Evolutionary conservation across 2,113 vertebrate genomes (phyloP).

Genomic region (Chionis minor): DNA sequence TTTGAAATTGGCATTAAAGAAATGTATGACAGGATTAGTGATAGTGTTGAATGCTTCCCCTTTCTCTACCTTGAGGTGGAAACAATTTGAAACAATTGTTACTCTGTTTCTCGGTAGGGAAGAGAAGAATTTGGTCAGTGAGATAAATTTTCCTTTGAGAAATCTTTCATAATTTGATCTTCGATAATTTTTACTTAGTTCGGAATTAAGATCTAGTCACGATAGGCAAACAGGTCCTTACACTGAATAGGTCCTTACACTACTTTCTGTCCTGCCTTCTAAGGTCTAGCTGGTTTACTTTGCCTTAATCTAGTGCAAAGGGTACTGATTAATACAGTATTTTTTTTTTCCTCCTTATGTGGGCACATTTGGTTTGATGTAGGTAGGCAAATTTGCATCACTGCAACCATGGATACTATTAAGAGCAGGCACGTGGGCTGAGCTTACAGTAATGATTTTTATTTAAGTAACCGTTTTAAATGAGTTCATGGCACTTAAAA

Average conservation of each 20-base stretch:
- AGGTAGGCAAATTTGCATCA: conserved; percentile 79
- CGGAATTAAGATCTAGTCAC: not conserved
- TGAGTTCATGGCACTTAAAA: conserved; percentile 52
- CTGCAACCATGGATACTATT: conserved; percentile 81
- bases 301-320: conserved; percentile 27
- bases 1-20: not conserved
- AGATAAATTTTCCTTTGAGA: not conserved
- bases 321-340: conserved; percentile 52
- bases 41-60: not conserved
- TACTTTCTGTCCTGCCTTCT: not conserved
- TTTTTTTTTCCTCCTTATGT: conserved; percentile 62
- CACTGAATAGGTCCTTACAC: not conserved
- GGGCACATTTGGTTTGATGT: conserved; percentile 65
- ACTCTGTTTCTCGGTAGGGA: not conserved
- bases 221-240: not conserved
- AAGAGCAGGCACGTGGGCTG: conserved; percentile 68
- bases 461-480: conserved; percentile 64
- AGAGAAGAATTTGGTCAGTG: not conserved
- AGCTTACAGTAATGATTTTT: conserved; percentile 63
- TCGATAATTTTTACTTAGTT: not conserved
- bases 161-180: not conserved
- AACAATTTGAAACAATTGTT: not conserved
- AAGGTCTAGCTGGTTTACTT: conserved; percentile 10
- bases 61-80: not conserved
- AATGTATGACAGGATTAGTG: not conserved